Percentiles rank a stretch among this genome's conserved stretches.
Conservation (phyloP, 1,140 invertebrate species). For the Bradysia coprophila region DNA sequence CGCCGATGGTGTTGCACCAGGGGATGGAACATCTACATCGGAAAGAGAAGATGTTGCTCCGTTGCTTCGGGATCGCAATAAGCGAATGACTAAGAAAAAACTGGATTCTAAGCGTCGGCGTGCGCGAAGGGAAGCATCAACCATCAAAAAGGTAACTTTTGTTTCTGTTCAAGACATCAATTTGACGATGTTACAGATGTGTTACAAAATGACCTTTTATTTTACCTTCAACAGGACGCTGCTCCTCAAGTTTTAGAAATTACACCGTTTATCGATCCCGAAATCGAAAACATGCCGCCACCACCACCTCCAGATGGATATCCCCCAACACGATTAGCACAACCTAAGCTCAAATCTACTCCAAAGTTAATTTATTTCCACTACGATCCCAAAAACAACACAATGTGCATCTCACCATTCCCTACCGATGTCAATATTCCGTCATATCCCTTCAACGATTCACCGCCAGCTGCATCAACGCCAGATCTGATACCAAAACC, state of each 20-base stretch:
- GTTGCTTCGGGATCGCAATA: neutral
- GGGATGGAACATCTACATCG: neutral
- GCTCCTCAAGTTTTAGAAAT: too few relatives aligned
- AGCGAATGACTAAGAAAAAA: neutral
- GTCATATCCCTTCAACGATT: too few relatives aligned
- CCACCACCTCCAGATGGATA: neutral
- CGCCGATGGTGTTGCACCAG: neutral
- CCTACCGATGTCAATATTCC: too few relatives aligned
- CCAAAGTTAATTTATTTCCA: neutral
- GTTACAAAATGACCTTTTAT: too few relatives aligned
- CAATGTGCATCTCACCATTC: neutral
- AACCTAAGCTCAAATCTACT: neutral
- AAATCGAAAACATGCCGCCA: neutral
- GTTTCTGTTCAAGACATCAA: too few relatives aligned
- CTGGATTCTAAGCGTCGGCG: neutral
- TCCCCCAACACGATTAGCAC: neutral
- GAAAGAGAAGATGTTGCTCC: neutral
- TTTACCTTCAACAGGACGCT: too few relatives aligned
- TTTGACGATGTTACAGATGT: too few relatives aligned
- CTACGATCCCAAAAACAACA: neutral
- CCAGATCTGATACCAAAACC: too few relatives aligned
- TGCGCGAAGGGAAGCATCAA: too few relatives aligned
- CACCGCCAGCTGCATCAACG: too few relatives aligned
- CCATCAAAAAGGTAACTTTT: too few relatives aligned
- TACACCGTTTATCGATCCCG: neutral